Evolutionary conservation across 2,113 vertebrate species (phyloP), one percentile per base, ranked within the genome.

Genomic region (Baryphthengus martii): DNA sequence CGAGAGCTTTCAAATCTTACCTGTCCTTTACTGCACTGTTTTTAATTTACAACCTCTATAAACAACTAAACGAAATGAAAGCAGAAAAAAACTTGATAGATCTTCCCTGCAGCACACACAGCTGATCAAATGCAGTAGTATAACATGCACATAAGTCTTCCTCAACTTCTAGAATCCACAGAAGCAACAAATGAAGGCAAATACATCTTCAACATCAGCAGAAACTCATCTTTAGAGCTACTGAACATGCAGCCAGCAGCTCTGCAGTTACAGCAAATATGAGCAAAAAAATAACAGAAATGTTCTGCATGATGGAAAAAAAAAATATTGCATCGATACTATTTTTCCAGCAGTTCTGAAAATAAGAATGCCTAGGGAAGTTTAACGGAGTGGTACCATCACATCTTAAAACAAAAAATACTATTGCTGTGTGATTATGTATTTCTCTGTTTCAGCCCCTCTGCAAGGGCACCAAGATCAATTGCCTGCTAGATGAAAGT

Each of bases 201-300:
- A 25, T 16, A 8, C 23, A 25, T 7, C 62, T 14, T 39, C 49
- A 68, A 29, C 55, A 29, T 0, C 28, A 58, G 28, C 63, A 89
- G n/a, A 20, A 79, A 23, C 10, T 74, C 79, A 59, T 10, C 72
- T 71, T 5, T 1, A 39, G 61, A 77, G 55, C 72, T 58, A 6
- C 1, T 62, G 45, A 37, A 5, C 1, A 14, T 4, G 52, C n/a
- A 70, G 78, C 29, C 33, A 90, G 6, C 3, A 87, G 58, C 62
- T 58, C 47, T 84, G 84, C 35, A 59, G 10, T 12, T 6, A n/a
- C 11, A 52, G 3, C 0, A 39, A 59, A 17, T 0, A 11, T 0
- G 7, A n/a, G 35, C 25, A 61, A 68, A 67, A 88, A 86, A 11
- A 1, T 8, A 52, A 8, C 16, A 49, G 40, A 9, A 33, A 66